Conservation (phyloP, 2,888 invertebrate genomes). For the Lagria hirta region DNA sequence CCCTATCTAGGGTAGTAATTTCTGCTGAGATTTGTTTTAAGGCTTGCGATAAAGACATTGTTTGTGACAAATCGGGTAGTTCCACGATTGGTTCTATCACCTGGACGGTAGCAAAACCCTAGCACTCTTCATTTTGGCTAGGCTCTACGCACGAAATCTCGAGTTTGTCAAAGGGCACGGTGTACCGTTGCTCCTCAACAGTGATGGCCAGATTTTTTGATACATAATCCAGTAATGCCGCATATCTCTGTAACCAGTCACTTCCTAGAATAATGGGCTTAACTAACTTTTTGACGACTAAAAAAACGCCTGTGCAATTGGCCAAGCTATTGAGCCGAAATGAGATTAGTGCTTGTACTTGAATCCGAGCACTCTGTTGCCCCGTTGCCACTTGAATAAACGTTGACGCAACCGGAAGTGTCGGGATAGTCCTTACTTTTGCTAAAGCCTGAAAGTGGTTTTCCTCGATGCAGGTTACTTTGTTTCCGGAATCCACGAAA, state of each 20-base stretch:
- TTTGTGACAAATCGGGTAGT: background rate
- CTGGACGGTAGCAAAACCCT: background rate
- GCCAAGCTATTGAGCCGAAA: constrained; percentile 2
- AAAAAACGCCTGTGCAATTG: constrained; percentile 12
- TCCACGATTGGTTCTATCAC: background rate
- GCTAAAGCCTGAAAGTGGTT: constrained; percentile 16
- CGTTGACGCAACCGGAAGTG: constrained; percentile 25
- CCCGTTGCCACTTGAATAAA: constrained; percentile 23
- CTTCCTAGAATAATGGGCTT: constrained; percentile 26
- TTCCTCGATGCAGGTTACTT: constrained; percentile 28
- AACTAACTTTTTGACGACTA: constrained; percentile 28
- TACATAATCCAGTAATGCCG: constrained; percentile 18
- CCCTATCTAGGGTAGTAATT: background rate
- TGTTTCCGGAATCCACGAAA: constrained; percentile 27
- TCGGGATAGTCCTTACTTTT: constrained; percentile 4
- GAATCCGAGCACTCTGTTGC: constrained; percentile 20
- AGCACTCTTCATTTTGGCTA: background rate
- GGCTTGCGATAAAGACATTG: background rate
- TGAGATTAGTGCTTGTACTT: constrained; percentile 14
- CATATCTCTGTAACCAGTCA: constrained; percentile 14
- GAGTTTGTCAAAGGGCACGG: background rate
- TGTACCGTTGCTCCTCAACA: background rate
- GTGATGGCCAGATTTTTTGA: background rate
- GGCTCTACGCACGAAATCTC: background rate
- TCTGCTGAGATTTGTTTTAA: background rate